These are phyloP conservation scores for Parazoanthus darwini DNA, from an alignment of 92 coral and sea anemone genomes.

Conservation along the genomic window DNA sequence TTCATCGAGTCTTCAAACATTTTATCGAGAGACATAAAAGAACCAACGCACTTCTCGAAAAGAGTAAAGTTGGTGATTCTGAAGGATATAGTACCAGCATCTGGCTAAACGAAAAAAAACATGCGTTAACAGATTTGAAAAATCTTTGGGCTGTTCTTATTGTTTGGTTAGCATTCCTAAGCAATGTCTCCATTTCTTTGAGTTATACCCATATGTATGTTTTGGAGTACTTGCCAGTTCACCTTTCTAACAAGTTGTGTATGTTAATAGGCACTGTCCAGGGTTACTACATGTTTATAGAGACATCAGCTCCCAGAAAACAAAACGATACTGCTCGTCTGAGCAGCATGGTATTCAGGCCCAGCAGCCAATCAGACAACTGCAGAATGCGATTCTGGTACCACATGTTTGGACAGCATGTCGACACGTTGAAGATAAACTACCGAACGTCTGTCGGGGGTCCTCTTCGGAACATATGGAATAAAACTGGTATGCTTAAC, in stretches of 20 bases:
- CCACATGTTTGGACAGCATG: constrained; percentile 91
- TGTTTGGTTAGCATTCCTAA: no score
- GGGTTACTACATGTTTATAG: constrained; percentile 88
- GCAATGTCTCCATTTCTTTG: neutral
- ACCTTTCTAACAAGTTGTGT: neutral
- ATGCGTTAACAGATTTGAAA: no score
- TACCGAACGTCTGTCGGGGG: constrained; percentile 80
- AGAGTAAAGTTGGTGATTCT: no score
- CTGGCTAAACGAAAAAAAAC: no score
- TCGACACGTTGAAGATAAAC: constrained; percentile 74
- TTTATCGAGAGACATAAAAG: neutral
- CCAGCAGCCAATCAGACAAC: constrained; percentile 59
- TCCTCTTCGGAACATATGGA: constrained; percentile 63
- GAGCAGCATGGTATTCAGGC: constrained; percentile 84
- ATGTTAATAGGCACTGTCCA: constrained; percentile 67
- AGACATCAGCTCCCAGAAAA: constrained; percentile 90
- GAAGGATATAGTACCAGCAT: no score
- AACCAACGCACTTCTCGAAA: neutral
- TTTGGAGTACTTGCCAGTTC: neutral
- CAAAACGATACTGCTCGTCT: constrained; percentile 87
- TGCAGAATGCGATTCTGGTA: constrained; percentile 92
- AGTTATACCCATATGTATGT: neutral
- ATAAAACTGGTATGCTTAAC: constrained; percentile 66
- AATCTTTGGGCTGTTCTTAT: no score
- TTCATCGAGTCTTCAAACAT: neutral